Base-by-base conservation (phyloP, 2,888 invertebrate genomes). In the Cataglyphis altisquamis region DNA sequence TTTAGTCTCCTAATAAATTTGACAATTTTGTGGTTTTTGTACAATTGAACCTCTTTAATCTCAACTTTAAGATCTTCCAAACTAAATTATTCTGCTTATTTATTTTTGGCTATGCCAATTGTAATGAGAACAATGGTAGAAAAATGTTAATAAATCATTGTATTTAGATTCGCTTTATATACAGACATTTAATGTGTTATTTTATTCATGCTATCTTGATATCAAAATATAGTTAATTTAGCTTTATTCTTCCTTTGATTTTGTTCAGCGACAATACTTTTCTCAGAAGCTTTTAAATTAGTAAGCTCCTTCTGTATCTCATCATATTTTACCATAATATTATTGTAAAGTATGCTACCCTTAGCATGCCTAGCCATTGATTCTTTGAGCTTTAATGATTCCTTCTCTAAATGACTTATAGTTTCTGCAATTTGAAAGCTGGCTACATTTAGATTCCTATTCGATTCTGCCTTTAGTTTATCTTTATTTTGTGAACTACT, bases 181-280 rank as follows among this genome's bases (percentile, higher is more conserved):
- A 63, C 48, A 75, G 36, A 48, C 48, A 45, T 6, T 39, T 48
- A 32, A 52, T 3, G 15, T 32, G 41, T 41, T 15, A n/a, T 82
- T 3, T 63, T 12, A 10, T n/a, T 10, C 15, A 4, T 48, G n/a
- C 3, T 82, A 36, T 70, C 68, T 70, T 45, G n/a, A 64, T 82
- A 89, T 95, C 96, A 98, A 96, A 98, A 98, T 89, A 97, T 95
- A 64, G 97, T 96, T 95, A 98, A 95, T 95, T 98, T 98, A 90
- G 96, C 96, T 93, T 97, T 97, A 92, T 97, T 97, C 89, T 96
- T 97, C 87, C 98, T 96, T 66, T 96, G 95, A 90, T 95, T 96
- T 92, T 97, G 97, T 94, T 98, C 98, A 86, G 96, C 96, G 63
- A 95, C 94, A 83, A 98, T 96, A 89, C 95, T 96, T 70, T 94